phyloP scores from a whole-genome alignment of 2,113 vertebrate species.

The Ochotona princeps region DNA sequence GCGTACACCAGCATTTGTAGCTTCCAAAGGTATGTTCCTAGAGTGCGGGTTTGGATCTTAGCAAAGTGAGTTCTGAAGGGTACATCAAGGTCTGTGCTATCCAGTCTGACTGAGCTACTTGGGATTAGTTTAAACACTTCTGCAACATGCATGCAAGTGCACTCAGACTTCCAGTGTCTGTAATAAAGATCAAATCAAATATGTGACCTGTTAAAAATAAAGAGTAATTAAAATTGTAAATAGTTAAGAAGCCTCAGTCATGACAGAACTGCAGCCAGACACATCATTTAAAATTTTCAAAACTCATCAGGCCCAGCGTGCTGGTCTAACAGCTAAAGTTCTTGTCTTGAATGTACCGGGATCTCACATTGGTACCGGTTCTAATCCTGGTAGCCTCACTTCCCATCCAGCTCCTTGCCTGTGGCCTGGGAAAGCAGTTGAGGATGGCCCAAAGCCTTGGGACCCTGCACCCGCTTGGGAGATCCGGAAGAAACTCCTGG shows the following conservation, averaged over 20 bases:
- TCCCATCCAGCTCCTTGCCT: no score
- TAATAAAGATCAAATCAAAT: not conserved
- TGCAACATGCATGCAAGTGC: not conserved
- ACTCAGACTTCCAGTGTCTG: not conserved
- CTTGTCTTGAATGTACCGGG: no score
- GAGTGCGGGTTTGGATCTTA: not conserved
- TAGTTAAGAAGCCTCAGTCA: not conserved
- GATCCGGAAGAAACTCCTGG: no score
- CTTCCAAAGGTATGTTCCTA: constrained; percentile 32
- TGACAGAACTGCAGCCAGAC: not conserved
- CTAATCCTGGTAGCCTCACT: no score
- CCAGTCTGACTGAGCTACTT: not conserved
- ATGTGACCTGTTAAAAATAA: not conserved
- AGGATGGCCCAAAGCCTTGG: no score
- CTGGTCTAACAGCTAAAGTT: no score
- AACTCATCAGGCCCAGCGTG: not conserved
- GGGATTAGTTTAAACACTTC: not conserved
- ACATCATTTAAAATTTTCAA: not conserved
- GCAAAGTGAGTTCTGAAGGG: constrained; percentile 30
- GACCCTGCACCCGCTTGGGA: no score
- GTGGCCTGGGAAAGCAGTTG: no score
- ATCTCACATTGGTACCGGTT: no score
- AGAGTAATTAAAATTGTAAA: not conserved
- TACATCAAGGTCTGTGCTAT: constrained; percentile 22
- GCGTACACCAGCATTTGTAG: constrained; percentile 36